Conservation (phyloP, 2,888 invertebrate genomes). For the Adineta ricciae region DNA sequence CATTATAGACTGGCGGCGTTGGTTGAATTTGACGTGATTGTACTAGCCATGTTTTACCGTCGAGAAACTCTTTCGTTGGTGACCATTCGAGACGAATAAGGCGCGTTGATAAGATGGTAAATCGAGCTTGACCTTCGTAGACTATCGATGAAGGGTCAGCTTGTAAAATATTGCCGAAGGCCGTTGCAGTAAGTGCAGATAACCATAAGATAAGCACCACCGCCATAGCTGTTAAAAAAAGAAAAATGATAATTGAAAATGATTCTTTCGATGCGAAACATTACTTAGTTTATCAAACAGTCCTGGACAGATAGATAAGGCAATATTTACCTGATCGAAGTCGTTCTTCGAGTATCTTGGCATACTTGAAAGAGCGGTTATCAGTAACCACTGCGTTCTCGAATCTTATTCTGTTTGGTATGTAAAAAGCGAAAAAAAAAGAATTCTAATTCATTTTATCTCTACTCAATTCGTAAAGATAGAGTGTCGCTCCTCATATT, state of each 20-base stretch:
- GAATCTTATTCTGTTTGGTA: no score
- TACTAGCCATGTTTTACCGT: not conserved
- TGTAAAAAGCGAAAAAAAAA: no score
- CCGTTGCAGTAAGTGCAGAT: not conserved
- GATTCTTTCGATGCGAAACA: not conserved
- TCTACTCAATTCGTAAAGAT: no score
- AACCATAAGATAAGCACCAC: not conserved
- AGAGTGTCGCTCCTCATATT: no score
- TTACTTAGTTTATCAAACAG: not conserved
- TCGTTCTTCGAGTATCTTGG: not conserved
- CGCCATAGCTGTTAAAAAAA: not conserved
- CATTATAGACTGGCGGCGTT: not conserved
- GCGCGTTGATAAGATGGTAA: not conserved
- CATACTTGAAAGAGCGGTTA: not conserved
- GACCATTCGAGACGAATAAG: not conserved
- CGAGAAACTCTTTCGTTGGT: not conserved
- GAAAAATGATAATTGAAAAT: not conserved
- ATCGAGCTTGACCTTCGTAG: conserved; percentile 2
- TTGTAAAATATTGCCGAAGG: not conserved
- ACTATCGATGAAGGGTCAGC: not conserved
- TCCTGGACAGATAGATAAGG: not conserved
- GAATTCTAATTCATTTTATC: no score
- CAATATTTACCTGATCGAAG: not conserved
- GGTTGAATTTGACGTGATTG: conserved; percentile 3
- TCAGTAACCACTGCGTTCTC: not conserved